phyloP scores from a whole-genome alignment of 2,113 vertebrate species.

The Neotragus pygmaeus region DNA sequence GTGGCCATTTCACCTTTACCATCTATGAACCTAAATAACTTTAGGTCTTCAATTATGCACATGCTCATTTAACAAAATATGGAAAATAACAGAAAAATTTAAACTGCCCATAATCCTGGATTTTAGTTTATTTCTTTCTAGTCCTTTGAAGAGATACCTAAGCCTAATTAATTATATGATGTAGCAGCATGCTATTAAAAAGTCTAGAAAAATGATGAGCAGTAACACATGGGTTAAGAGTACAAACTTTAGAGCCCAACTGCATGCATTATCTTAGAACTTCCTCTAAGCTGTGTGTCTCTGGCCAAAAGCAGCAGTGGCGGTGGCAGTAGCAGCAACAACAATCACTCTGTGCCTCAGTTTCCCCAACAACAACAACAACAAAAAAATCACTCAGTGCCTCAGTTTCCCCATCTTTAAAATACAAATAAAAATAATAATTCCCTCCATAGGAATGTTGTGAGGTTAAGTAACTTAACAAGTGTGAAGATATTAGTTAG shows the following conservation, averaged over 20 bases:
- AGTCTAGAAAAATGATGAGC: not conserved
- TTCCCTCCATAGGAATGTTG: not conserved
- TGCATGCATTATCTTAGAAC: not conserved
- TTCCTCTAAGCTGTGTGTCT: not conserved
- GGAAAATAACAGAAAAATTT: not conserved
- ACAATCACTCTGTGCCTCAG: too few relatives aligned
- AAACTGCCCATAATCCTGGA: not conserved
- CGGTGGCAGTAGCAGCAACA: too few relatives aligned
- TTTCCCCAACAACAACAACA: not conserved
- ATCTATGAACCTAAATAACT: not conserved
- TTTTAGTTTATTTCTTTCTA: not conserved
- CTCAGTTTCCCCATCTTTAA: not conserved
- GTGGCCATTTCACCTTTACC: not conserved
- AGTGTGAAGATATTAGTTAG: not conserved
- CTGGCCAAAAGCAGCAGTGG: not conserved
- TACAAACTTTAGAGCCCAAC: not conserved
- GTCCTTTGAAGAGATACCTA: not conserved
- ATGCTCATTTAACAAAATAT: not conserved
- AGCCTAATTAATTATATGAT: not conserved
- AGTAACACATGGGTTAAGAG: not conserved
- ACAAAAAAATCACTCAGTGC: not conserved
- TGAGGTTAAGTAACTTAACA: not conserved
- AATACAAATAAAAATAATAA: not conserved
- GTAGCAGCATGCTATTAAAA: not conserved
- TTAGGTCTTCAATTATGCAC: not conserved